Conservation (phyloP, 2,888 invertebrate species). For the Leptopilina drosophilae region DNA sequence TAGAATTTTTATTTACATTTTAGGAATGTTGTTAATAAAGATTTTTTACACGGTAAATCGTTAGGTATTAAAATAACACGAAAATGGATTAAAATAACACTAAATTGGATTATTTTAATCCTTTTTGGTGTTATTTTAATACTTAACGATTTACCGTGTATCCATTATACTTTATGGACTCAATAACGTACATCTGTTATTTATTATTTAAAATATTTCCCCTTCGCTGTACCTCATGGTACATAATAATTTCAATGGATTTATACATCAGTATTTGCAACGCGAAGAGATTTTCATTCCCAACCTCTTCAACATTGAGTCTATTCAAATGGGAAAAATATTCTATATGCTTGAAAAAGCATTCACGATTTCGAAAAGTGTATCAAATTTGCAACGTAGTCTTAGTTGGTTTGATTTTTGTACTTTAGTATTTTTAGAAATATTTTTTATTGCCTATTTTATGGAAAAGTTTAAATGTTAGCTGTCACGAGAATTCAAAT, state of each 20-base stretch:
- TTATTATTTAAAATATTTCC: not conserved
- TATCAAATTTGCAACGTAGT: not conserved
- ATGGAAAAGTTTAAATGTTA: not conserved
- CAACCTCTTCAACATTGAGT: not conserved
- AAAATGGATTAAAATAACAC: no score
- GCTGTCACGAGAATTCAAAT: no score
- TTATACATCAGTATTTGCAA: not conserved
- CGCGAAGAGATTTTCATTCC: not conserved
- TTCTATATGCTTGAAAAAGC: not conserved
- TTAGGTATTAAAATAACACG: no score
- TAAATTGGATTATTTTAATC: no score
- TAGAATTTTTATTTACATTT: no score
- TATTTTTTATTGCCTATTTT: not conserved
- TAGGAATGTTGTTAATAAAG: no score
- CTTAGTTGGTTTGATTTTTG: not conserved
- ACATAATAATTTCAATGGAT: not conserved
- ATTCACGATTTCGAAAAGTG: not conserved
- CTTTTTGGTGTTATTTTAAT: no score
- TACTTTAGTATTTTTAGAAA: not conserved
- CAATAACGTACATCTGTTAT: not conserved
- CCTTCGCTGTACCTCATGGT: not conserved
- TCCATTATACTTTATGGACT: no score
- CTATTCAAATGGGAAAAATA: not conserved
- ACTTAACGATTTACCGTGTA: no score
- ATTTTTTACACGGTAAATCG: no score